These are phyloP conservation scores for Meteorus sp. DNA, from an alignment of 1,140 invertebrate species.

Conservation along the genomic window DNA sequence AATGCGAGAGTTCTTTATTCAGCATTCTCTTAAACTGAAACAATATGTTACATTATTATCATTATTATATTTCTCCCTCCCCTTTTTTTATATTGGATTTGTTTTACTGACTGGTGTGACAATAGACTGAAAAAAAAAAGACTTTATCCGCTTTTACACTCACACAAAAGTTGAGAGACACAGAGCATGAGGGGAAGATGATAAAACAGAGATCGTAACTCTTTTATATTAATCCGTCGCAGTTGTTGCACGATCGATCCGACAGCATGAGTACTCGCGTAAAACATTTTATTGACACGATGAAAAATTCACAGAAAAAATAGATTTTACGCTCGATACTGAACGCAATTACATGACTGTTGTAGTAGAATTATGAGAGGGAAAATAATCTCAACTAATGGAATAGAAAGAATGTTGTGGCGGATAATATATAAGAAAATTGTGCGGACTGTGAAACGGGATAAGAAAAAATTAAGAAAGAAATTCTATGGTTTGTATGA, in stretches of 20 bases:
- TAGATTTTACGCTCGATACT: too few species aligned
- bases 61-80: not conserved
- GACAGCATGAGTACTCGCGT: not conserved
- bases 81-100: not conserved
- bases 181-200: too few species aligned
- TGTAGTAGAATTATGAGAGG: not conserved
- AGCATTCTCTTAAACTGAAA: constrained; percentile 99
- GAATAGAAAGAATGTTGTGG: too few species aligned
- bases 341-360: too few species aligned
- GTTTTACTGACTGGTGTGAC: not conserved
- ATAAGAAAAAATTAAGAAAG: not conserved
- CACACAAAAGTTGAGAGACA: not conserved
- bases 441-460: not conserved
- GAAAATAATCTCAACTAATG: not conserved
- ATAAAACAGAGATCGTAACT: not conserved
- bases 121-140: not conserved
- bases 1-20: constrained; percentile 98
- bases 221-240: constrained; percentile 12
- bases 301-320: too few species aligned
- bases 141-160: not conserved
- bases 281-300: too few species aligned
- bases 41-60: constrained; percentile 28
- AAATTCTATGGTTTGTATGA: not conserved
- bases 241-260: constrained; percentile 11
- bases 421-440: too few species aligned